Evolutionary conservation across 1,140 invertebrate species (phyloP).

Genomic region (Scaptomyza montana): DNA sequence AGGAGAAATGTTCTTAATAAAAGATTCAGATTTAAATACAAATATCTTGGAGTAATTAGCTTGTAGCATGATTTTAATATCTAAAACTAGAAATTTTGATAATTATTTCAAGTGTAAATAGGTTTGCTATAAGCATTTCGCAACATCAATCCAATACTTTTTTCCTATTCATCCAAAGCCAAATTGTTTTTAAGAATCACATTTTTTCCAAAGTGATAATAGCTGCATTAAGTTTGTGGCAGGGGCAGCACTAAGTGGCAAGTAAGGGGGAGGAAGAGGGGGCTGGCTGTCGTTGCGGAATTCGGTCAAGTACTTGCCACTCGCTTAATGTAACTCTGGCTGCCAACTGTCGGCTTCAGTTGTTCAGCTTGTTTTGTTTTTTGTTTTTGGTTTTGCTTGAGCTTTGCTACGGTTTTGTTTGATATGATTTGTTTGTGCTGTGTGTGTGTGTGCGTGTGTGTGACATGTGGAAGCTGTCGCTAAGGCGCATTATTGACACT

Average conservation of each 20-base stretch:
- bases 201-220: background rate
- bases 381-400: background rate
- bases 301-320: slow-evolving; percentile 76
- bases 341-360: slow-evolving; percentile 18
- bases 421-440: slow-evolving; percentile 62
- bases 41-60: too few species aligned
- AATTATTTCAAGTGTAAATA: background rate
- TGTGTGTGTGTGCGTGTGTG: slow-evolving; percentile 62
- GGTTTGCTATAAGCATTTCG: background rate
- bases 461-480: slow-evolving; percentile 74
- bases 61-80: background rate
- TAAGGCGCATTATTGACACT: slow-evolving; percentile 69
- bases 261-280: background rate
- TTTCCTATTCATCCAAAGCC: too few species aligned
- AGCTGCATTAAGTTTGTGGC: background rate
- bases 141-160: too few species aligned
- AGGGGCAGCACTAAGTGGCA: background rate
- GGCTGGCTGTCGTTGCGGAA: slow-evolving; percentile 45
- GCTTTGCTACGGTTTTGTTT: slow-evolving; percentile 52
- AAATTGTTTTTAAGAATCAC: too few species aligned
- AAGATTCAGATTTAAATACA: too few species aligned
- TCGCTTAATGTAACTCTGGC: slow-evolving; percentile 42
- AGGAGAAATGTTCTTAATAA: too few species aligned
- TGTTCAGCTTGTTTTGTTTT: background rate
- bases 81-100: background rate